These are phyloP conservation scores for Leptinotarsa juncta DNA, from an alignment of 2,888 invertebrate genomes.

Conservation along the genomic window DNA sequence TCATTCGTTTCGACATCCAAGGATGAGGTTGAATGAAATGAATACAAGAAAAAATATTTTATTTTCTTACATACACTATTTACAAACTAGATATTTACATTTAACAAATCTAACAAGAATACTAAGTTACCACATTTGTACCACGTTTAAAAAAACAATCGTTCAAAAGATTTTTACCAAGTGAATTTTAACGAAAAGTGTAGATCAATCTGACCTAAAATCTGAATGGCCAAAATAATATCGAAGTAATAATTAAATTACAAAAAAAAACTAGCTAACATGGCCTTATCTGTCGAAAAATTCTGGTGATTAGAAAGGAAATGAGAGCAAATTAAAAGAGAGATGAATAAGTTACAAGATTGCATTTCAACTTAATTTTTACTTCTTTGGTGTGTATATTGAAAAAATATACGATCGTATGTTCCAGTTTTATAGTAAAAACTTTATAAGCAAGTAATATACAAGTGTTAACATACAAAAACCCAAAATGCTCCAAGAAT, in stretches of 20 bases:
- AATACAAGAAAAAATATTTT: conserved; percentile 54
- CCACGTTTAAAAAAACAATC: conserved; percentile 52
- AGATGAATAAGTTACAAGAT: conserved; percentile 56
- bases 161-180: conserved; percentile 43
- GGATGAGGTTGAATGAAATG: conserved; percentile 22
- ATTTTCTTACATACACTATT: conserved; percentile 59
- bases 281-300: conserved; percentile 40
- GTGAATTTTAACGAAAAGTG: conserved; percentile 38
- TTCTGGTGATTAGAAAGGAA: conserved; percentile 35
- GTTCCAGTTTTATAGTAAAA: conserved; percentile 65
- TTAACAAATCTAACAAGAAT: conserved; percentile 57
- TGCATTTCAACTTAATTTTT: conserved; percentile 57
- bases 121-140: conserved; percentile 60
- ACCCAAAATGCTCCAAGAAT: conserved; percentile 57
- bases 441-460: conserved; percentile 62
- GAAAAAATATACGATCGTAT: conserved; percentile 64
- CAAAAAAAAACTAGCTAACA: conserved; percentile 44
- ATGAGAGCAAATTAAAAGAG: conserved; percentile 50
- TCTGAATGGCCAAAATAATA: conserved; percentile 40
- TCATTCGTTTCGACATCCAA: not conserved
- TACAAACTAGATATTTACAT: conserved; percentile 59
- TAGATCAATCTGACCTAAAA: conserved; percentile 34
- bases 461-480: conserved; percentile 60
- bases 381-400: conserved; percentile 64
- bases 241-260: conserved; percentile 36